These are phyloP conservation scores for Galeruca laticollis DNA, from an alignment of 2,888 invertebrate species.

Conservation along the genomic window DNA sequence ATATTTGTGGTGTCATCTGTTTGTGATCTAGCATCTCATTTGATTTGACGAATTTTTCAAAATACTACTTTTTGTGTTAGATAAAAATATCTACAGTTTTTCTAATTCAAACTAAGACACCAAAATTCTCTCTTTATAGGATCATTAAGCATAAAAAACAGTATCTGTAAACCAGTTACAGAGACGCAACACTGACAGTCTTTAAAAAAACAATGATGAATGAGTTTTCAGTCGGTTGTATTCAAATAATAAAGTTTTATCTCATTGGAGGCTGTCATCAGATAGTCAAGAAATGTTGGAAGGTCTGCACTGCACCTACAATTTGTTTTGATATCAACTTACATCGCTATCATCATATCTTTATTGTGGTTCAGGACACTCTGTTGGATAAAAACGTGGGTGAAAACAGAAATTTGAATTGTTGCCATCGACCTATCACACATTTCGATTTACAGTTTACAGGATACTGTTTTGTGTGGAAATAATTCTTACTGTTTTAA, in stretches of 20 bases:
- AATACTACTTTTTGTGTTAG: too few species aligned
- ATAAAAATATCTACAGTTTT: not conserved
- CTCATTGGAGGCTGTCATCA: constrained; percentile 61
- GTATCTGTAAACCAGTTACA: constrained; percentile 27
- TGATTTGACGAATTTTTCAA: too few species aligned
- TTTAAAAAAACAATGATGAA: constrained; percentile 39
- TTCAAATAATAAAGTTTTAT: constrained; percentile 52
- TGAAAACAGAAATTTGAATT: not conserved
- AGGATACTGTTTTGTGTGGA: too few species aligned
- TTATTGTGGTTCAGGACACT: constrained; percentile 59
- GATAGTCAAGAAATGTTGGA: constrained; percentile 60
- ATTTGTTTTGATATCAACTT: constrained; percentile 65
- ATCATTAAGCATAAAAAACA: constrained; percentile 28
- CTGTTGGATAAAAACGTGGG: constrained; percentile 14
- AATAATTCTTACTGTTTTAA: too few species aligned
- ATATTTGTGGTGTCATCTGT: too few species aligned
- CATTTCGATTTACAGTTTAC: not conserved
- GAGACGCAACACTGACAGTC: constrained; percentile 36
- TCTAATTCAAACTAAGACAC: not conserved
- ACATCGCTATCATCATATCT: constrained; percentile 64
- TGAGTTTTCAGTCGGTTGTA: constrained; percentile 40
- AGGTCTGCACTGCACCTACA: constrained; percentile 62
- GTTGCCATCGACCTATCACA: constrained; percentile 1
- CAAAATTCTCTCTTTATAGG: not conserved
- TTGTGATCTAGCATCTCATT: too few species aligned